A percentile compares a stretch with the other conserved stretches of the same genome.
These are phyloP conservation scores for Ylistrum balloti DNA, from an alignment of 1,140 invertebrate genomes.

Conservation along the genomic window DNA sequence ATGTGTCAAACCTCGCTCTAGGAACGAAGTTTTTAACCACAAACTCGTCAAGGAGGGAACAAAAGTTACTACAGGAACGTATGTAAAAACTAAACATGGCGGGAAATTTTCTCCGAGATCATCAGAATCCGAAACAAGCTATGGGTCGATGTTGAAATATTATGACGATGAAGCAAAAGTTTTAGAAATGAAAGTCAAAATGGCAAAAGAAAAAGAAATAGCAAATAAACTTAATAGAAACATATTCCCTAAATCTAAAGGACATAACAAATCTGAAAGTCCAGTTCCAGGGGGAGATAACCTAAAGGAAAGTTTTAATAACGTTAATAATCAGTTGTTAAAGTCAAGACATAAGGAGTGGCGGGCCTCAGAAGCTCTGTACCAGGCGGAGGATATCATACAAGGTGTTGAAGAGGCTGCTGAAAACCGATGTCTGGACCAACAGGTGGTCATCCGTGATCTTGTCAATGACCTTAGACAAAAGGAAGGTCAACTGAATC, in stretches of 20 bases:
- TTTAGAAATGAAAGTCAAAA: slow-evolving; percentile 69
- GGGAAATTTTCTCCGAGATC: not conserved
- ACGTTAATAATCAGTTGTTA: slow-evolving; percentile 67
- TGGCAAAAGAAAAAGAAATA: slow-evolving; percentile 70
- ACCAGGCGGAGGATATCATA: slow-evolving; percentile 70
- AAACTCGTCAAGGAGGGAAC: not conserved
- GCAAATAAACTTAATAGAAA: slow-evolving; percentile 63
- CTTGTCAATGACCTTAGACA: slow-evolving; percentile 58
- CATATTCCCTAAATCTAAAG: not conserved
- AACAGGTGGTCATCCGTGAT: slow-evolving; percentile 64
- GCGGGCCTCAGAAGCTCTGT: slow-evolving; percentile 67
- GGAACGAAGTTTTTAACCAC: slow-evolving; percentile 52
- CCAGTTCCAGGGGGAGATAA: slow-evolving; percentile 30
- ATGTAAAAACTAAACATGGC: slow-evolving; percentile 14
- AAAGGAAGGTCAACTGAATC: slow-evolving; percentile 42
- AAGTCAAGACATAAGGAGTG: slow-evolving; percentile 64
- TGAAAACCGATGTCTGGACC: slow-evolving; percentile 66
- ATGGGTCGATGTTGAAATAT: slow-evolving; percentile 63
- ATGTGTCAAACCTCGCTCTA: slow-evolving; percentile 60
- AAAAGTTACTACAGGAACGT: not conserved
- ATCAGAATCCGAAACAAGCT: slow-evolving; percentile 11
- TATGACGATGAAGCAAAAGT: slow-evolving; percentile 68
- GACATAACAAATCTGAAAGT: not conserved
- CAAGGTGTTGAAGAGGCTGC: slow-evolving; percentile 68
- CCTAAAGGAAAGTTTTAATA: slow-evolving; percentile 59